Base-by-base conservation (phyloP, 2,113 vertebrate genomes). In the Prietella phreatophila region DNA sequence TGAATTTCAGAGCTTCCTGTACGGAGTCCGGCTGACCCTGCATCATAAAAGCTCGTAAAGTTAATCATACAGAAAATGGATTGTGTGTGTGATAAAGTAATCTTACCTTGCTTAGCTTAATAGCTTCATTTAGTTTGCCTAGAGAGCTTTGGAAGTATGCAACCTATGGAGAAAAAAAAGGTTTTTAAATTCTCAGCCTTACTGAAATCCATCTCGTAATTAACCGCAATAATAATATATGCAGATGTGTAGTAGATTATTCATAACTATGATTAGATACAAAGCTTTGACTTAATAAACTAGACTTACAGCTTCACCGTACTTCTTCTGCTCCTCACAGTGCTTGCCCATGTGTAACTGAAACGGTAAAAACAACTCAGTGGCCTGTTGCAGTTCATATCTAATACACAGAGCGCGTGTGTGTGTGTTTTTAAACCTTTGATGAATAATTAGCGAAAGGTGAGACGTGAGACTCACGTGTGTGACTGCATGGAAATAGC, bases 61-160 rank as follows among this genome's bases (percentile, higher is more conserved):
- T 78, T 55, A 47, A n/a, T n/a, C 50, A 4, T 19, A 15, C 13
- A 19, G 14, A 20, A 55, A 17, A 6, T n/a, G 42, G 17, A 50
- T 27, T 53, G 58, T 39, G 47, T 55, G 60, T 83, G 76, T 85
- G 75, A 53, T 7, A 6, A 47, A 65, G 50, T 42, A 22, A 63
- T 25, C 15, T 0, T 91, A 99, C 98, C 97, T 99, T 99, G 2
- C 98, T 97, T 91, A 97, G 93, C 85, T 98, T 99, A 92, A 98
- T 96, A 0, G 98, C 98, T 91, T 99, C 98, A 0, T 92, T 97
- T 60, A 99, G 96, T 85, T 98, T 99, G 90, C 99, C 97, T 91
- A 99, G 89, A 0, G 98, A 97, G 0, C 95, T 97, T 95, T 99
- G 98, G 90, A 99, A 97, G 91, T 99, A 99, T 0, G 97, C 96